Percentiles rank a stretch among this genome's conserved stretches.
These are phyloP conservation scores for Nebria brevicollis DNA, from an alignment of 2,888 invertebrate species.

Conservation along the genomic window DNA sequence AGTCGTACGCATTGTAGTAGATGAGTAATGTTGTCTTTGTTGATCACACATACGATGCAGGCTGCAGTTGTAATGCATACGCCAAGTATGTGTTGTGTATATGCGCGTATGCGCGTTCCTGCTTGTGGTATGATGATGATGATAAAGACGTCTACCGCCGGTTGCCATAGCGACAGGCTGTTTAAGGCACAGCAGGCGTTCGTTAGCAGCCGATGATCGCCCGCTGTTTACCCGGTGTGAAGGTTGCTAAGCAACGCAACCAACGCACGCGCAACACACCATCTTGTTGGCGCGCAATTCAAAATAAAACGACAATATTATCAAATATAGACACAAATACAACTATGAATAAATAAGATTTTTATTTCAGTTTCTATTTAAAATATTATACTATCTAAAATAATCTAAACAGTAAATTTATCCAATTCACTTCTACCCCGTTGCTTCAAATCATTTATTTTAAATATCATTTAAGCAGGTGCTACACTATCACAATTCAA, in stretches of 20 bases:
- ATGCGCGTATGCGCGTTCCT: not conserved
- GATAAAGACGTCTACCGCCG: conserved; percentile 62
- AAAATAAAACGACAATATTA: too few species aligned
- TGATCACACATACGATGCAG: conserved; percentile 35
- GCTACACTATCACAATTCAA: not conserved
- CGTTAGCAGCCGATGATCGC: conserved; percentile 56
- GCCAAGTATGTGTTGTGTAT: conserved; percentile 53
- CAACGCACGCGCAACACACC: not conserved
- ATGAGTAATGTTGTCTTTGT: conserved; percentile 53
- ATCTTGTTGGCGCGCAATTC: conserved; percentile 3
- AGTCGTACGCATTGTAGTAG: not conserved
- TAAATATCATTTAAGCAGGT: not conserved
- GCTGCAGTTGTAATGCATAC: conserved; percentile 54
- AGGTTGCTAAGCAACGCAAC: conserved; percentile 41
- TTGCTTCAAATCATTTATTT: not conserved
- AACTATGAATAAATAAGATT: too few species aligned
- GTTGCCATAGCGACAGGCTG: conserved; percentile 62
- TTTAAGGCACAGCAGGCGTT: conserved; percentile 58
- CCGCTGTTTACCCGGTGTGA: conserved; percentile 53
- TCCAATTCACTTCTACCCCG: not conserved
- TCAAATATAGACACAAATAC: too few species aligned
- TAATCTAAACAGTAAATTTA: not conserved
- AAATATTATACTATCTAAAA: not conserved
- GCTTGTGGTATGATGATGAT: conserved; percentile 47
- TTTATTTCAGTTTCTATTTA: too few species aligned